phyloP scores from a whole-genome alignment of 2,797 vertebrate genomes.

The Steatocranus sp. region DNA sequence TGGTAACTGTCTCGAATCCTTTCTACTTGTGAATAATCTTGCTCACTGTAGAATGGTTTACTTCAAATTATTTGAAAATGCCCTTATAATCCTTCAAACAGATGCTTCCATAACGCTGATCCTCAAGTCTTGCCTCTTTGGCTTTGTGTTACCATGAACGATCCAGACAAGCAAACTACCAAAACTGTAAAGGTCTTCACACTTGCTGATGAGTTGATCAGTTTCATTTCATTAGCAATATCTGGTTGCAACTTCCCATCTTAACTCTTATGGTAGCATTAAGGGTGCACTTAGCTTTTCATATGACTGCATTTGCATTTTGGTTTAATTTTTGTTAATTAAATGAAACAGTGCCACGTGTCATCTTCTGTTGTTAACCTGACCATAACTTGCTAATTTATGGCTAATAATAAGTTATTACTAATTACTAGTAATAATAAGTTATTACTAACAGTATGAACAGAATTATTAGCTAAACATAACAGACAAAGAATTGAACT shows the following conservation, averaged over 20 bases:
- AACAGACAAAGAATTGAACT: background rate
- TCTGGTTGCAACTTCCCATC: background rate
- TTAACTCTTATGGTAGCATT: background rate
- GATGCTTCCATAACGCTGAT: rapidly evolving
- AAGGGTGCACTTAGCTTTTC: background rate
- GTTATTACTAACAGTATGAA: background rate
- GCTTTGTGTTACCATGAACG: background rate
- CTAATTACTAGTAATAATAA: too few species aligned
- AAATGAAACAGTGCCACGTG: background rate
- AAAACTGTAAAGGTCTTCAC: background rate
- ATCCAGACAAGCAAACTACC: background rate
- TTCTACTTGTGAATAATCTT: background rate
- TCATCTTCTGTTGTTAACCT: background rate
- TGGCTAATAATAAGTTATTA: background rate
- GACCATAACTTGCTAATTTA: background rate
- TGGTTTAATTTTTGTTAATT: background rate
- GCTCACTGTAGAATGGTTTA: rapidly evolving
- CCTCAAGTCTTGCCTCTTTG: background rate
- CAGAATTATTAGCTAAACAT: rapidly evolving
- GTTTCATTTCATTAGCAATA: background rate
- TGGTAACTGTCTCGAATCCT: background rate
- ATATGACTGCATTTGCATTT: rapidly evolving
- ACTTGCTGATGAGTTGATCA: background rate
- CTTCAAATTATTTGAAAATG: background rate
- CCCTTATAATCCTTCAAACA: background rate